Evolutionary conservation across 2,113 vertebrate genomes (phyloP).

Genomic region (human (Homo sapiens)): GRCh38 chr2:40037501-40038000

Average conservation of each 20-base stretch:
- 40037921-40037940: neutral
- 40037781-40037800: neutral
- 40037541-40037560: neutral
- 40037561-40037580: neutral
- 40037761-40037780: neutral
- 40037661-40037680: neutral
- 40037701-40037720: neutral
- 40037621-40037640: neutral
- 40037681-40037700: neutral
- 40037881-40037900: conserved; percentile 10
- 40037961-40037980: neutral
- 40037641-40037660: neutral
- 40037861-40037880: neutral
- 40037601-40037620: neutral
- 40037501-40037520: neutral
- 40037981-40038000: neutral
- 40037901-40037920: neutral
- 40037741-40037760: neutral
- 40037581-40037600: neutral
- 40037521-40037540: neutral
- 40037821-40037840: neutral
- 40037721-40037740: neutral
- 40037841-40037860: neutral
- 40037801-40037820: neutral
- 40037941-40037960: conserved; percentile 22